These are phyloP conservation scores for Leptinotarsa rubiginosa DNA, from an alignment of 2,888 invertebrate species.

Conservation along the genomic window DNA sequence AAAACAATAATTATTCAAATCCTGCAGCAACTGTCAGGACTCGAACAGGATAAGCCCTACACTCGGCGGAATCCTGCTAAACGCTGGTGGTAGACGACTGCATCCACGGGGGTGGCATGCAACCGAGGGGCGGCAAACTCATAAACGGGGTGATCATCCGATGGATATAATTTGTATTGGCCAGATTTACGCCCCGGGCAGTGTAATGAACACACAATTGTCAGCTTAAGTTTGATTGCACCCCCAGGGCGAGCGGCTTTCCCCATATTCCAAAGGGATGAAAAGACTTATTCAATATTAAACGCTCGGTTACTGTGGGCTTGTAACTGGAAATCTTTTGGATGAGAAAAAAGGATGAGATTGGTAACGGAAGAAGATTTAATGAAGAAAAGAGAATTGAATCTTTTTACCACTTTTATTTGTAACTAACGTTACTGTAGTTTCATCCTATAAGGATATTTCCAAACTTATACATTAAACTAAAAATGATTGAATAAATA, in stretches of 20 bases:
- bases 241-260: constrained; percentile 57
- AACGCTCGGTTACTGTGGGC: constrained; percentile 52
- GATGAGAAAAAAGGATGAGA: constrained; percentile 15
- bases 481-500: too few relatives aligned
- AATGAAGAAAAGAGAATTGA: too few relatives aligned
- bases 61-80: constrained; percentile 52
- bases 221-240: constrained; percentile 67
- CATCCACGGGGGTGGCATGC: constrained; percentile 40
- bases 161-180: constrained; percentile 68
- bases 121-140: constrained; percentile 38
- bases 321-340: constrained; percentile 23
- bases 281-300: constrained; percentile 64
- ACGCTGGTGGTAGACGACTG: constrained; percentile 53
- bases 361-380: not conserved
- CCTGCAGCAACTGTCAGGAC: constrained; percentile 60
- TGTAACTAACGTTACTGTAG: too few relatives aligned
- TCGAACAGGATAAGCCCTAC: constrained; percentile 51
- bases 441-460: too few relatives aligned
- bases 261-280: constrained; percentile 52
- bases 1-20: constrained; percentile 62
- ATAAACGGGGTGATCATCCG: constrained; percentile 57
- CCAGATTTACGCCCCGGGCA: constrained; percentile 67
- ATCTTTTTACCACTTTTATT: too few relatives aligned
- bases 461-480: too few relatives aligned
- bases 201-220: constrained; percentile 68